phyloP scores from a whole-genome alignment of 2,797 vertebrate species.

The Gallinago nigripennis region DNA sequence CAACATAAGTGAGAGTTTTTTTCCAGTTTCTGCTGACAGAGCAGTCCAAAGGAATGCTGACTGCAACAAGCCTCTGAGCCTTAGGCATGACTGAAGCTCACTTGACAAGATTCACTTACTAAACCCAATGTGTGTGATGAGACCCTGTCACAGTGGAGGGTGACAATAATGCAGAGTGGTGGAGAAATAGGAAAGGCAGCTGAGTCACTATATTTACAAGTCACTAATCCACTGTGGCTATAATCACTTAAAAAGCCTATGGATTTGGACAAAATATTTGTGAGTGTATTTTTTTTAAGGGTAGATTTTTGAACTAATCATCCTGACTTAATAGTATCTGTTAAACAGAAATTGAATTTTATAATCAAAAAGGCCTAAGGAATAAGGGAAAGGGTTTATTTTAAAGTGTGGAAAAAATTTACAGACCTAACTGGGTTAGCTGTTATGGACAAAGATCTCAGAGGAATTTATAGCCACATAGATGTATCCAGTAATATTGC shows the following conservation, averaged over 20 bases:
- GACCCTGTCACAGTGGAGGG: neutral
- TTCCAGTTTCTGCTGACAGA: conserved; percentile 47
- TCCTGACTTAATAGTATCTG: neutral
- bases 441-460: neutral
- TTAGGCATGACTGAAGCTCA: conserved; percentile 27
- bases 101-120: conserved; percentile 45
- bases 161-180: neutral
- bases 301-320: neutral
- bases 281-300: neutral
- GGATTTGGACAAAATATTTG: neutral
- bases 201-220: conserved; percentile 33
- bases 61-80: neutral
- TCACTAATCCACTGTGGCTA: neutral
- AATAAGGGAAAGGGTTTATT: neutral
- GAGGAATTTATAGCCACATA: neutral
- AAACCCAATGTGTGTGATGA: neutral
- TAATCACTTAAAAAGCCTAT: neutral
- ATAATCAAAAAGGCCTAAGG: neutral
- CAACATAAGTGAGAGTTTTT: conserved; percentile 1
- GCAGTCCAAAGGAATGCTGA: conserved; percentile 36
- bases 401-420: conserved; percentile 1
- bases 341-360: conserved; percentile 3
- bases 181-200: conserved; percentile 34
- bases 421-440: neutral
- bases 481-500: neutral